A percentile compares a stretch with the other conserved stretches of the same genome.
Evolutionary conservation across 2,888 invertebrate genomes (phyloP).

Genomic region (Piscicola geometra): DNA sequence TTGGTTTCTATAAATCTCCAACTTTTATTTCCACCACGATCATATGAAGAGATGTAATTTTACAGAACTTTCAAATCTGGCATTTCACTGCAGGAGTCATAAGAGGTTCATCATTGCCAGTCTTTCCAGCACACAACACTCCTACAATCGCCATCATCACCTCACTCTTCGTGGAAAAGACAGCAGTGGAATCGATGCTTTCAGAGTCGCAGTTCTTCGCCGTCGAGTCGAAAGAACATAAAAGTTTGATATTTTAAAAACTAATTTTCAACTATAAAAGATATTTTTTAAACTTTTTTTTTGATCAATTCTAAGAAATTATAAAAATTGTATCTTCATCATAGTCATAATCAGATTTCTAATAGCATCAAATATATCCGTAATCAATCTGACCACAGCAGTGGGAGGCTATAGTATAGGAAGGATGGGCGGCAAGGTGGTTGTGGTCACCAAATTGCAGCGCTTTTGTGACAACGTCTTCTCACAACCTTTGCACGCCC

Average conservation of each 20-base stretch:
- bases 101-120: conserved; percentile 88
- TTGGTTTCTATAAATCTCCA: conserved; percentile 37
- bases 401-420: conserved; percentile 96
- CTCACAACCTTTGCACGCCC: conserved; percentile 52
- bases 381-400: no score
- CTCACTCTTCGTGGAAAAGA: conserved; percentile 91
- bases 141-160: conserved; percentile 97
- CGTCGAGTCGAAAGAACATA: conserved; percentile 55
- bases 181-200: conserved; percentile 95
- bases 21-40: no score
- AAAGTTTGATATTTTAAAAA: conserved; percentile 7
- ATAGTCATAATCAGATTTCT: no score
- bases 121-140: conserved; percentile 78
- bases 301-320: not conserved
- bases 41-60: no score
- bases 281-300: not conserved
- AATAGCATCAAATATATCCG: no score
- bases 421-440: conserved; percentile 87
- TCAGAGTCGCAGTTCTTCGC: conserved; percentile 93
- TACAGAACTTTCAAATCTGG: no score
- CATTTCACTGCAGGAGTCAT: conserved; percentile 48
- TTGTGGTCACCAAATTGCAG: conserved; percentile 93
- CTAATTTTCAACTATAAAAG: not conserved
- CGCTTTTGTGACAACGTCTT: conserved; percentile 57
- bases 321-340: no score